Base-by-base conservation (phyloP, 2,888 invertebrate genomes). In the Caenorhabditis wallacei region DNA sequence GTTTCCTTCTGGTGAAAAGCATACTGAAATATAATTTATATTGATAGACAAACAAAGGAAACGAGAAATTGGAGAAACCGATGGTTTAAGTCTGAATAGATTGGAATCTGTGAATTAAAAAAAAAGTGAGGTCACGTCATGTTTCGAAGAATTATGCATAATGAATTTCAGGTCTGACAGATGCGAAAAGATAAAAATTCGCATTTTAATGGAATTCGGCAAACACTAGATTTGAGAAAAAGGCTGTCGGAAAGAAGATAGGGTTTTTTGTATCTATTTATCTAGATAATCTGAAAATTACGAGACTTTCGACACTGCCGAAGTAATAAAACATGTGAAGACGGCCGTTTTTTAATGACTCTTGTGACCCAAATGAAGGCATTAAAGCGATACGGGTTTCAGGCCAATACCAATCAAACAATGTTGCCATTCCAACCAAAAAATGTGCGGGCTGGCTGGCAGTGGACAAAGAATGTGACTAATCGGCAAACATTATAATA, bases 1-100 rank as follows among this genome's bases (percentile, higher is more conserved):
- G 43, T 78, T 85, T 84, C 35, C 82, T 51, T 53, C 84, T 59
- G 1, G 83, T 74, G 51, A 86, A 86, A 68, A 86, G 43, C 84
- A 84, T 84, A 24, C 75, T 76, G 75, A 11, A 75, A 66, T 37
- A 24, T 11, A 24, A 22, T 2, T 24, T 53, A 51, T 24, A 3
- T 18, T 4, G 46, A 22, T 0, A 18, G 51, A 56, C 54, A 8
- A 40, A 61, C 16, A 54, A 56, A 24, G 40, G 16, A 43, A 66
- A 43, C 16, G 26, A 43, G 40, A 63, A 46, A 46, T n/a, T 26
- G 22, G 26, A 51, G 35, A 48, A 48, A 48, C 46, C n/a, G 46
- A 4, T 18, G 18, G 46, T 18, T 48, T 48, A 8, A 7, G 13
- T 35, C 30, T 26, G 48, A 64, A n/a, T 51, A 30, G 64, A 48